Conservation (phyloP, 2,113 vertebrate genomes). For the Forbesichthys papilliferus region DNA sequence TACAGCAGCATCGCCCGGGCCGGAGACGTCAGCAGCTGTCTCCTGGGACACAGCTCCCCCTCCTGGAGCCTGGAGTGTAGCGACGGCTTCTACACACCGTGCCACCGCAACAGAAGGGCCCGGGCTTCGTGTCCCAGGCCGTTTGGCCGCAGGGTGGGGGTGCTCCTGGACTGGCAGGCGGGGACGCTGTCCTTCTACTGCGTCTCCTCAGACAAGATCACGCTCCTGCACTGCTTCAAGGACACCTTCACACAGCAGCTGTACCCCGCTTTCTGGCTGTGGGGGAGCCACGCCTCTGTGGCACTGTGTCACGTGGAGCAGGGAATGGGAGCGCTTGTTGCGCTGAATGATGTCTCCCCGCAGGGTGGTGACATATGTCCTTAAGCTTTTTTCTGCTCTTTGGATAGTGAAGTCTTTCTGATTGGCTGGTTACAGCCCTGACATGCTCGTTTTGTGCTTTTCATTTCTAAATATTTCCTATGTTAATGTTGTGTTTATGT, state of each 20-base stretch:
- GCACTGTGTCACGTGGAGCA: conserved; percentile 49
- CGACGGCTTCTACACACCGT: conserved; percentile 42
- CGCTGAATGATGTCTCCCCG: conserved; percentile 29
- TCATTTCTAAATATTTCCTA: no score
- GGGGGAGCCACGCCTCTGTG: conserved; percentile 42
- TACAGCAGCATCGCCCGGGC: conserved; percentile 52
- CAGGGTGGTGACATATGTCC: no score
- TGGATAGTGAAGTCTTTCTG: not conserved
- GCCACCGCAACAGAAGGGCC: conserved; percentile 39
- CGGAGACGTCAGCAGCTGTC: conserved; percentile 16
- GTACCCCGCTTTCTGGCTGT: conserved; percentile 63
- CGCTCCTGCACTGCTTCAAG: conserved; percentile 62
- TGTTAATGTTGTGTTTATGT: no score
- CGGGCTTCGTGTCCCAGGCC: conserved; percentile 22
- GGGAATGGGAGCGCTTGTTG: conserved; percentile 52
- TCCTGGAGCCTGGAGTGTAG: conserved; percentile 69
- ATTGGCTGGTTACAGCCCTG: not conserved
- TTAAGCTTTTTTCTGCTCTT: no score
- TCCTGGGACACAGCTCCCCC: conserved; percentile 47
- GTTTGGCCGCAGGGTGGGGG: conserved; percentile 49
- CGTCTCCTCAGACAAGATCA: conserved; percentile 45
- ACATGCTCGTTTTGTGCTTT: no score
- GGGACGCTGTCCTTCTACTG: conserved; percentile 60
- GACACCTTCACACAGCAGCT: conserved; percentile 51
- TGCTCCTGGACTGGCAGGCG: conserved; percentile 43